Conservation (phyloP, 2,113 vertebrate species). For the Corvus hawaiiensis region DNA sequence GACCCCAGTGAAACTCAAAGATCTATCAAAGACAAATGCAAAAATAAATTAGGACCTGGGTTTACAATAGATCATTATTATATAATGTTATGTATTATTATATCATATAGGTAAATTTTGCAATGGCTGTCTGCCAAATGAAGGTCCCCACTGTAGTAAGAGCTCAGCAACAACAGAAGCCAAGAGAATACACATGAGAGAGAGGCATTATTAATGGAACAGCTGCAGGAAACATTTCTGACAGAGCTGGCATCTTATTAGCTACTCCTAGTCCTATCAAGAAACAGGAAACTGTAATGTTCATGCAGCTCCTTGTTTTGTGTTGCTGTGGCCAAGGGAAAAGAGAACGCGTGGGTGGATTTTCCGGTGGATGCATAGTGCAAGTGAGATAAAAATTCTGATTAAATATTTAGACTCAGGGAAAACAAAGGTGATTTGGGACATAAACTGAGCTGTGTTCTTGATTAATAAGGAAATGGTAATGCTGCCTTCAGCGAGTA, state of each 20-base stretch:
- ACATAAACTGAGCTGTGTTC: neutral
- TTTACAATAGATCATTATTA: neutral
- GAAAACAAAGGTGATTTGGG: neutral
- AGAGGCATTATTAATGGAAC: neutral
- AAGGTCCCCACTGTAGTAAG: neutral
- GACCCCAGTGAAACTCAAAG: neutral
- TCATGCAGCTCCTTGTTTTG: neutral
- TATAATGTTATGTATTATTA: neutral
- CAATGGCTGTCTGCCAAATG: neutral
- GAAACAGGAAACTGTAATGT: neutral
- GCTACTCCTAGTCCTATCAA: neutral
- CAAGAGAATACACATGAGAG: neutral
- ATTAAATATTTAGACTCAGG: slow-evolving; percentile 21
- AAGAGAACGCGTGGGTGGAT: neutral
- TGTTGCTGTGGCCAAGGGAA: neutral
- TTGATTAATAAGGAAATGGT: neutral
- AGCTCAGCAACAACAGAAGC: neutral
- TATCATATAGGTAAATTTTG: neutral
- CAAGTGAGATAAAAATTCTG: slow-evolving; percentile 13
- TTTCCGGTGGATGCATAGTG: neutral
- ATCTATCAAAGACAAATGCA: neutral
- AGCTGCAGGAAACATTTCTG: neutral
- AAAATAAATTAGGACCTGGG: neutral
- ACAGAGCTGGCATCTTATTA: neutral
- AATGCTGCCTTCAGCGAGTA: neutral